Conservation (phyloP, 2,797 vertebrate genomes). For the Pseudomugil tenellus region DNA sequence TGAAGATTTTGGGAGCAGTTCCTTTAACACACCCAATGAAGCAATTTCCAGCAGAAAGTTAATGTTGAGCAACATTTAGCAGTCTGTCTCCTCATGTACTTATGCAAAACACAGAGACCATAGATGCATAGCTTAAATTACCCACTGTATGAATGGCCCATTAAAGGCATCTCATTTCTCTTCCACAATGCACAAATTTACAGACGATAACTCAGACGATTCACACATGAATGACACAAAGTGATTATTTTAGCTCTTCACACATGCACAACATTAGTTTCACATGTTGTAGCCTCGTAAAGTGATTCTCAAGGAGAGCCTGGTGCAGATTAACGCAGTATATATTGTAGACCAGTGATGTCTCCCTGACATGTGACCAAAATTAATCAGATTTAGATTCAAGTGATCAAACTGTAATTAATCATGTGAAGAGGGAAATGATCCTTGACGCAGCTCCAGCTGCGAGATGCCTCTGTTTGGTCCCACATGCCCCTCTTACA, state of each 20-base stretch:
- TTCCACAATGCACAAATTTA: slow-evolving; percentile 55
- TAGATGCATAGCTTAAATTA: slow-evolving; percentile 43
- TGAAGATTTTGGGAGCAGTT: slow-evolving; percentile 20
- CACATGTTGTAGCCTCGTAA: slow-evolving; percentile 72
- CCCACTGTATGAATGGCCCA: slow-evolving; percentile 38
- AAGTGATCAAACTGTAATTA: slow-evolving; percentile 99
- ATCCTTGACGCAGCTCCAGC: slow-evolving; percentile 99
- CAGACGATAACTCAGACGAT: slow-evolving; percentile 57
- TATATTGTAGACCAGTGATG: slow-evolving; percentile 89
- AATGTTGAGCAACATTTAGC: slow-evolving; percentile 32
- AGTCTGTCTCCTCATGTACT: slow-evolving; percentile 15
- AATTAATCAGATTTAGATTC: slow-evolving; percentile 99
- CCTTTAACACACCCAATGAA: slow-evolving; percentile 30
- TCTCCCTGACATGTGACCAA: slow-evolving; percentile 98
- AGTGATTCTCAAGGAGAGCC: slow-evolving; percentile 72
- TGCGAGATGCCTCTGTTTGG: slow-evolving; percentile 95
- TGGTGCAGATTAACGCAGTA: slow-evolving; percentile 89
- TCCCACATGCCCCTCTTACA: slow-evolving; percentile 94
- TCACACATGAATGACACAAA: slow-evolving; percentile 57
- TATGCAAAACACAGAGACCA: slow-evolving; percentile 21
- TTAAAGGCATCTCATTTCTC: slow-evolving; percentile 47
- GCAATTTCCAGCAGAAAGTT: slow-evolving; percentile 34
- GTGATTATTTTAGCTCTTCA: slow-evolving; percentile 61
- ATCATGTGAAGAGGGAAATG: slow-evolving; percentile 99
- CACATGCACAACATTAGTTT: slow-evolving; percentile 74